Conservation (phyloP, 2,888 invertebrate genomes). For the Drosophila bunnanda region DNA sequence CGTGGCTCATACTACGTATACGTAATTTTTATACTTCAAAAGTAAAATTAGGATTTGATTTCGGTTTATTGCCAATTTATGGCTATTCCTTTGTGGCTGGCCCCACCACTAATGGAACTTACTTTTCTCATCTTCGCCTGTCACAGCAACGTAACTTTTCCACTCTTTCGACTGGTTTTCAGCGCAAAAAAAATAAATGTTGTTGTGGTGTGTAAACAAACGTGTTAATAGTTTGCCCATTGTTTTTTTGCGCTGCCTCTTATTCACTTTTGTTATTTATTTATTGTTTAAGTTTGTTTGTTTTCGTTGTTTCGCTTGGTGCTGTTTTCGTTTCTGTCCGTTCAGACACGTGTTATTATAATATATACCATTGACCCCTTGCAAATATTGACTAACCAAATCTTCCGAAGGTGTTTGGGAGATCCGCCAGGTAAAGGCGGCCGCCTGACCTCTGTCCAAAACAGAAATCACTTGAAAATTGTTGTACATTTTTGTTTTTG, state of each 20-base stretch:
- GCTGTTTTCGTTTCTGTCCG: slow-evolving; percentile 19
- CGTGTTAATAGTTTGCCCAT: slow-evolving; percentile 74
- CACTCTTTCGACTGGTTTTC: slow-evolving; percentile 34
- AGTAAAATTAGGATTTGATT: slow-evolving; percentile 15
- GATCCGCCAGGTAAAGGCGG: background rate
- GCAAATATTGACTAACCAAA: slow-evolving; percentile 66
- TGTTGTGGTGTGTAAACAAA: slow-evolving; percentile 68
- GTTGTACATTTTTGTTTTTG: background rate
- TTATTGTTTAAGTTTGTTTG: slow-evolving; percentile 66
- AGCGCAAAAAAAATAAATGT: slow-evolving; percentile 55
- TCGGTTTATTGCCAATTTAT: slow-evolving; percentile 46
- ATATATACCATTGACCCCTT: slow-evolving; percentile 73
- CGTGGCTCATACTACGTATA: too few species aligned
- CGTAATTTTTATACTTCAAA: slow-evolving; percentile 18
- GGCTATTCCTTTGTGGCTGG: slow-evolving; percentile 17
- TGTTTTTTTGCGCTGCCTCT: slow-evolving; percentile 42
- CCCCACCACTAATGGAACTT: slow-evolving; percentile 14
- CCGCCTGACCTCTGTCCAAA: background rate
- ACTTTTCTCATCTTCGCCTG: background rate
- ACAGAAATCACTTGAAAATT: slow-evolving; percentile 7
- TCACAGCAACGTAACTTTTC: slow-evolving; percentile 19
- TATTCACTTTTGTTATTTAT: slow-evolving; percentile 50
- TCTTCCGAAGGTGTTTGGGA: slow-evolving; percentile 10
- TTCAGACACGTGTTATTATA: slow-evolving; percentile 40
- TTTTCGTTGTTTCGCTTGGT: slow-evolving; percentile 9